Evolutionary conservation across 2,888 invertebrate species (phyloP).

Genomic region (Epiperipatus broadwayi): DNA sequence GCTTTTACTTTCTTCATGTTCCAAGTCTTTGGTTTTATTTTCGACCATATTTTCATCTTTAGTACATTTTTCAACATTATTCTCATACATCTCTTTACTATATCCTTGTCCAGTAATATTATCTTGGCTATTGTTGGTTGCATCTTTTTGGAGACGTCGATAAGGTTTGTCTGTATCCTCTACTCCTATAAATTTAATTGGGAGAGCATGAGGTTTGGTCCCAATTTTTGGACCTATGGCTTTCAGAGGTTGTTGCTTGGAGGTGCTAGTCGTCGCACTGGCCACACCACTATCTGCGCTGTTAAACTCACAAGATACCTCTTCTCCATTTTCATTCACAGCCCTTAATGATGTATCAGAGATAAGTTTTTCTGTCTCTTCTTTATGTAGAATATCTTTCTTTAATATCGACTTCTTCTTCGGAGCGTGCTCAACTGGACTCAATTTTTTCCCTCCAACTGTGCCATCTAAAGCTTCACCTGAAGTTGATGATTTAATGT

Average conservation of each 20-base stretch:
- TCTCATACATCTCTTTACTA: not conserved
- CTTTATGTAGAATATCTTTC: slow-evolving; percentile 39
- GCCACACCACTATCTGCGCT: no score
- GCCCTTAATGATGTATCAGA: slow-evolving; percentile 28
- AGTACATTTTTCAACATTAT: slow-evolving; percentile 24
- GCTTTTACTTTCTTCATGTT: no score
- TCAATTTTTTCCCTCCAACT: no score
- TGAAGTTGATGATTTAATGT: no score
- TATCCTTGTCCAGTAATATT: not conserved
- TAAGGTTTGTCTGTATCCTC: slow-evolving; percentile 20
- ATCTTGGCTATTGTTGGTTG: no score
- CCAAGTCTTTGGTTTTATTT: slow-evolving; percentile 27
- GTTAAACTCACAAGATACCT: no score
- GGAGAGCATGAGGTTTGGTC: slow-evolving; percentile 23
- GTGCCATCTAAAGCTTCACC: no score
- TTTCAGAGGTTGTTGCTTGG: slow-evolving; percentile 13
- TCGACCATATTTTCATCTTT: slow-evolving; percentile 29
- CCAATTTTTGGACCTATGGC: slow-evolving; percentile 19
- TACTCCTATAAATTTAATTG: slow-evolving; percentile 28
- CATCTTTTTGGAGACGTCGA: slow-evolving; percentile 15
- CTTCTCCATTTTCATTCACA: slow-evolving; percentile 19
- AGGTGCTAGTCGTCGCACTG: not conserved
- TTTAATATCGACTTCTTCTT: slow-evolving; percentile 55
- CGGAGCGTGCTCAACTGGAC: no score
- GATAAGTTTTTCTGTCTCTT: slow-evolving; percentile 54